These are phyloP conservation scores for Autographa pulchrina DNA, from an alignment of 2,888 invertebrate species.

Conservation along the genomic window DNA sequence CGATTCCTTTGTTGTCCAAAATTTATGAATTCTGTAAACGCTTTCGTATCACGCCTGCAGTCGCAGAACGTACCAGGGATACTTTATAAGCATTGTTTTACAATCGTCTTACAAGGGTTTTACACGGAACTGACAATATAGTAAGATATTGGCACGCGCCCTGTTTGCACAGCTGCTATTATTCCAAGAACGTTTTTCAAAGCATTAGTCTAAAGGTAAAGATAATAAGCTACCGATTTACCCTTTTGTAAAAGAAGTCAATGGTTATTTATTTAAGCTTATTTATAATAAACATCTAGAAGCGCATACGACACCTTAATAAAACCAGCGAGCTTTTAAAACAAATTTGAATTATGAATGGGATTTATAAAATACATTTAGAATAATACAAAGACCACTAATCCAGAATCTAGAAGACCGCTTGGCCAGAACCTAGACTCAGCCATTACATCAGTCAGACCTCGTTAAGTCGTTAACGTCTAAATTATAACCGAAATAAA, in stretches of 20 bases:
- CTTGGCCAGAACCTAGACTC: not conserved
- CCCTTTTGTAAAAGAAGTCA: not conserved
- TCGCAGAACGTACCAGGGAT: conserved; percentile 69
- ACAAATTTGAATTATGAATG: not conserved
- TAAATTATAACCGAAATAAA: conserved; percentile 1
- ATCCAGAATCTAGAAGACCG: not conserved
- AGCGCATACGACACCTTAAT: not conserved
- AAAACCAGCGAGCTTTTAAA: not conserved
- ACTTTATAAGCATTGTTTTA: conserved; percentile 81
- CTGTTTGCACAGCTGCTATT: conserved; percentile 57
- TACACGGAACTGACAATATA: conserved; percentile 67
- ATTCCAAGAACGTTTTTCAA: conserved; percentile 52
- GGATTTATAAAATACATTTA: too few relatives aligned
- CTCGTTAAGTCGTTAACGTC: not conserved
- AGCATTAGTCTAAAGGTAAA: conserved; percentile 37
- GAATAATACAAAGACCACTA: too few relatives aligned
- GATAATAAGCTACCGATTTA: conserved; percentile 32
- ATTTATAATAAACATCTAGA: not conserved
- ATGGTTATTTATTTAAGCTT: conserved; percentile 12
- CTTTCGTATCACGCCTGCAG: conserved; percentile 79
- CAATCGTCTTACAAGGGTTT: conserved; percentile 75
- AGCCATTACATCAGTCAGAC: not conserved
- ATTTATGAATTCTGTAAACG: conserved; percentile 85
- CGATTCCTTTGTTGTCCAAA: conserved; percentile 85
- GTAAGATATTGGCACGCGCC: conserved; percentile 66